phyloP scores from a whole-genome alignment of 92 coral and sea anemone species.

The Zoanthus sociatus region DNA sequence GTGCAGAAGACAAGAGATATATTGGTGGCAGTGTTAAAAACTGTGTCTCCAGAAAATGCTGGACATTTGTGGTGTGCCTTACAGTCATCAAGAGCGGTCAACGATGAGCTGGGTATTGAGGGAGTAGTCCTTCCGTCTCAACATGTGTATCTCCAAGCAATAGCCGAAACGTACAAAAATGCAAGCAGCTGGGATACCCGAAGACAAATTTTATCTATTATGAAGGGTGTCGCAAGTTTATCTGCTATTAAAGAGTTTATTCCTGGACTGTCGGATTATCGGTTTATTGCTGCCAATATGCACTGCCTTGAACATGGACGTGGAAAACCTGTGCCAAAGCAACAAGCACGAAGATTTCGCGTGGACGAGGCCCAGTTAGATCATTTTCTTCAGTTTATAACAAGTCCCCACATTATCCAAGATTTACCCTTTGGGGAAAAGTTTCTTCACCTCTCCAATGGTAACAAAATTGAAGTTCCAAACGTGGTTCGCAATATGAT shows the following conservation, averaged over 20 bases:
- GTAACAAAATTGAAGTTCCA: not conserved
- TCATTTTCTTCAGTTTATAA: constrained; percentile 8
- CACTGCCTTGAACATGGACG: constrained; percentile 24
- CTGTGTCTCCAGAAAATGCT: constrained; percentile 47
- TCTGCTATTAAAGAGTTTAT: not conserved
- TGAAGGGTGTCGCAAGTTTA: constrained; percentile 1
- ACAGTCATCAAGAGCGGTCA: constrained; percentile 48
- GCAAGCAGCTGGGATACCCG: constrained; percentile 46
- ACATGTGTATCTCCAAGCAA: constrained; percentile 20
- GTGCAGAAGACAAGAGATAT: constrained; percentile 26
- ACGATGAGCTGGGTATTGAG: constrained; percentile 43
- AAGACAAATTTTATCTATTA: not conserved
- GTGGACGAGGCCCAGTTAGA: constrained; percentile 22
- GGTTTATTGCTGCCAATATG: constrained; percentile 17
- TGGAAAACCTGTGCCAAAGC: constrained; percentile 22
- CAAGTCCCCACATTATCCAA: not conserved
- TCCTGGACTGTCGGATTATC: constrained; percentile 9
- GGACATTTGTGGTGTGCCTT: constrained; percentile 46
- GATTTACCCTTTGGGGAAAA: not conserved
- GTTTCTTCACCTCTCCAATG: not conserved
- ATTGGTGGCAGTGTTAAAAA: not conserved
- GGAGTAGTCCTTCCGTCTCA: constrained; percentile 19
- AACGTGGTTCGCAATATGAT: not conserved
- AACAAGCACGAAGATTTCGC: constrained; percentile 20
- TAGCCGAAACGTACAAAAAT: constrained; percentile 39